A percentile compares a stretch with the other conserved stretches of the same genome.
Conservation (phyloP, 2,888 invertebrate genomes). For the Ferdinandea cuprea region DNA sequence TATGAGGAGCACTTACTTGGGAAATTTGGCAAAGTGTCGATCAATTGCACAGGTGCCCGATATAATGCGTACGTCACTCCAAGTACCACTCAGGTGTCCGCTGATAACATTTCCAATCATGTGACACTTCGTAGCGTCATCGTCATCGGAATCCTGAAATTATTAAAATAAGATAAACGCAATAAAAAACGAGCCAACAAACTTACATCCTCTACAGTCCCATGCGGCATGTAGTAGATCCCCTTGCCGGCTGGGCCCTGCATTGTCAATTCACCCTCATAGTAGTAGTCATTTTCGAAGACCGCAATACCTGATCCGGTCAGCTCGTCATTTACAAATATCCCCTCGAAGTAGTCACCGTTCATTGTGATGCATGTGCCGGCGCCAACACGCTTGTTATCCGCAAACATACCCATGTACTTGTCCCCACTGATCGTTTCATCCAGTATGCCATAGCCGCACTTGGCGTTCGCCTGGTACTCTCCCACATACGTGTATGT, state of each 20-base stretch:
- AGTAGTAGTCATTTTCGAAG: constrained; percentile 93
- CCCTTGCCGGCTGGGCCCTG: constrained; percentile 93
- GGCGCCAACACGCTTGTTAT: constrained; percentile 92
- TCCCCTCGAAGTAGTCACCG: constrained; percentile 95
- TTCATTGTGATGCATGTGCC: constrained; percentile 94
- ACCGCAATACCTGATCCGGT: constrained; percentile 94
- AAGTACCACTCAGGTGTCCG: constrained; percentile 81
- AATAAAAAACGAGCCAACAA: background rate
- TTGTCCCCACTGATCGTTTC: constrained; percentile 94
- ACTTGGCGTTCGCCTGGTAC: constrained; percentile 90
- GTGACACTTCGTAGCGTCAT: constrained; percentile 75
- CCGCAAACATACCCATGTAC: constrained; percentile 94
- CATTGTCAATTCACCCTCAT: constrained; percentile 93
- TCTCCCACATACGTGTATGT: constrained; percentile 95
- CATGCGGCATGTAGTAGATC: constrained; percentile 90
- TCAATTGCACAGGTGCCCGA: constrained; percentile 89
- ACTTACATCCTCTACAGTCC: constrained; percentile 84
- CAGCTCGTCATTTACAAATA: constrained; percentile 90
- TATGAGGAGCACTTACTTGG: constrained; percentile 83
- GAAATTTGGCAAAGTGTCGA: constrained; percentile 85
- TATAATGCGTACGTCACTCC: constrained; percentile 84
- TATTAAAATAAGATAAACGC: background rate
- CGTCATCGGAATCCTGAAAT: constrained; percentile 53
- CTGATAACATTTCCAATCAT: constrained; percentile 81
- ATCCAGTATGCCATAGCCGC: constrained; percentile 95